These are phyloP conservation scores for Cryptoprocta ferox DNA, from an alignment of 2,797 vertebrate species.

Conservation along the genomic window DNA sequence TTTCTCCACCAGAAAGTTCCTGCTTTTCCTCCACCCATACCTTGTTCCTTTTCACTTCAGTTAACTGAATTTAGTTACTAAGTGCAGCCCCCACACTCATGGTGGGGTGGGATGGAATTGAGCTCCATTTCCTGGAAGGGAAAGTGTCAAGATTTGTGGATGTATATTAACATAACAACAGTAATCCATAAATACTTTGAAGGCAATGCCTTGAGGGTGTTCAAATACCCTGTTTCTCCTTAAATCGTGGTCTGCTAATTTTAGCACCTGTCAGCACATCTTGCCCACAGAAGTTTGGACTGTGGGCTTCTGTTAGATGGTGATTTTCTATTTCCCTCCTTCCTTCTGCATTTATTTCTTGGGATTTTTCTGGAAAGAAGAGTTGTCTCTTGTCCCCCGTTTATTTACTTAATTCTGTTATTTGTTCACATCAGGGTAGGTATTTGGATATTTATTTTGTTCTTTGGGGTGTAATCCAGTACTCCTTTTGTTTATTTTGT, in stretches of 20 bases:
- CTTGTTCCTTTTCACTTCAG: not conserved
- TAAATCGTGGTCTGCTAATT: accelerated
- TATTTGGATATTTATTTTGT: not conserved
- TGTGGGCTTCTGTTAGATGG: accelerated
- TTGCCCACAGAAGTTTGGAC: accelerated
- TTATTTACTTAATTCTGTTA: not conserved
- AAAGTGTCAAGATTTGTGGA: not conserved
- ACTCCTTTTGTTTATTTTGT: not conserved
- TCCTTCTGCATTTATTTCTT: not conserved
- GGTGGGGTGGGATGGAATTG: not conserved
- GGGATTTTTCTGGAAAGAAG: not conserved
- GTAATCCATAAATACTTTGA: not conserved
- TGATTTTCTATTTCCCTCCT: not conserved
- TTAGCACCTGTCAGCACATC: accelerated
- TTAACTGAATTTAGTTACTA: not conserved
- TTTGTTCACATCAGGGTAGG: not conserved
- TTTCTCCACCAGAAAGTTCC: not conserved
- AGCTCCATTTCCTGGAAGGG: not conserved
- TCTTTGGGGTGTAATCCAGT: not conserved
- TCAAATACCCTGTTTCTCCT: not conserved
- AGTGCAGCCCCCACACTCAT: not conserved
- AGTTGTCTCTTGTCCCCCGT: not conserved
- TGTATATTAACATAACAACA: accelerated
- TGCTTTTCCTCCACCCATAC: too few relatives aligned
- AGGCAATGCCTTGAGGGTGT: not conserved